Base-by-base conservation (phyloP, 1,140 invertebrate genomes). In the Danaus plexippus region DNA sequence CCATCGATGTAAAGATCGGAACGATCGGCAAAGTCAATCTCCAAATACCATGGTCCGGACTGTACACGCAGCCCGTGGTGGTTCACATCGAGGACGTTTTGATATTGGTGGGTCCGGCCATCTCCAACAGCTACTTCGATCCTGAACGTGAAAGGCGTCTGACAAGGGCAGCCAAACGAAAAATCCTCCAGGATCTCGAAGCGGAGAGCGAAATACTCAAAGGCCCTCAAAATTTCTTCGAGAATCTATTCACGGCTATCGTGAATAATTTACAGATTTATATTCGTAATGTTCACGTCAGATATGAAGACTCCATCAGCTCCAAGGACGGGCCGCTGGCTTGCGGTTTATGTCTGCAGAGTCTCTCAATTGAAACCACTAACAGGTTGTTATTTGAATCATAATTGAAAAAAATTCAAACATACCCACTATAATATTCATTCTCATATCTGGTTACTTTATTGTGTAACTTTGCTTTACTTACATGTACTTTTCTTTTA, bases 201-300 rank as follows among this genome's bases (percentile, higher is more conserved):
- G 77, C 85, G 0, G 88, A 89, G 46, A 84, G 80, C 48, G 87
- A 88, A 61, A 73, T 88, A 8, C 71, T 89, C 6, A 89, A 88
- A 52, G 88, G 85, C 10, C 88, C 75, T 50, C 88, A 72, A 64
- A 89, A 88, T 57, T 92, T 94, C 69, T 89, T 94, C 61, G 92
- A 94, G 76, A 92, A 92, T 73, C 77, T 95, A 45, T 87, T 92
- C 47, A 91, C 92, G 11, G 93, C 92, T 11, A 90, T 95, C 9
- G 88, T 95, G 54, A 95, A 94, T 77, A 95, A 94, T 79, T 87
- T 96, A 45, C 94, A 95, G 87, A 90, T 96, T 40, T 93, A 91
- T 57, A 88, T 96, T 10, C 90, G 91, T 49, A 94, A 95, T 77
- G 89, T 96, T 51, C 94, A 96, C 78, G 89, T 96, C 49, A 89